A percentile compares a stretch with the other conserved stretches of the same genome.
Conservation (phyloP, 1,140 invertebrate species). For the Ceratina calcarata region DNA sequence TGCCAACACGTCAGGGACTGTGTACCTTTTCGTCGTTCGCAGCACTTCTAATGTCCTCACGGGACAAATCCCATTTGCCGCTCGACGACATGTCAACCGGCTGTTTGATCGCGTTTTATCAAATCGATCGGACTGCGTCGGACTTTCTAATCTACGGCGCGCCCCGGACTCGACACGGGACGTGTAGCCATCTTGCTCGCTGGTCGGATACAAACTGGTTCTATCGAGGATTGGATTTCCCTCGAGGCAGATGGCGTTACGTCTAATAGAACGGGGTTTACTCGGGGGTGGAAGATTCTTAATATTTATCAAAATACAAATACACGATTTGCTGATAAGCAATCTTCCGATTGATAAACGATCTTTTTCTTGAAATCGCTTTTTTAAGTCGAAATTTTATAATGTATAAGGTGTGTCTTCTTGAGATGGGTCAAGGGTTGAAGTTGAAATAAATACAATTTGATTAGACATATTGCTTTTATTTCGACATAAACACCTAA, state of each 20-base stretch:
- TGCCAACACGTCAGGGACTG: background rate
- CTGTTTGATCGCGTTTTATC: background rate
- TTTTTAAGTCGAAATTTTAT: background rate
- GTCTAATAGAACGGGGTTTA: no score
- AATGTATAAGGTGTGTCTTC: background rate
- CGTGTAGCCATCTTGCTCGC: constrained; percentile 44
- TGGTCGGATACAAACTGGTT: background rate
- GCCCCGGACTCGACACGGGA: background rate
- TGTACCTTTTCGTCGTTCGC: constrained; percentile 73
- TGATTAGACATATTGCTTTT: constrained; percentile 41
- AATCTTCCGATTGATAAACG: no score
- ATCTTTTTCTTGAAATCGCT: background rate
- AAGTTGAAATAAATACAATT: background rate
- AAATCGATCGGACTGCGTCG: background rate
- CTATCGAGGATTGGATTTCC: background rate
- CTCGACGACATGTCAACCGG: constrained; percentile 47
- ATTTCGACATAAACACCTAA: constrained; percentile 58
- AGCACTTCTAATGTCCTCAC: constrained; percentile 67
- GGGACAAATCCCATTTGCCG: constrained; percentile 63
- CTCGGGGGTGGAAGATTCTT: no score
- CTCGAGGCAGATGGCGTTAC: constrained; percentile 5
- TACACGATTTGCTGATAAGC: no score
- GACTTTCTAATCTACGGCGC: background rate
- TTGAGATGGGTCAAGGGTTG: background rate
- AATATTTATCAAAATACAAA: no score